Conservation (phyloP, 2,888 invertebrate genomes). For the Melinaea menophilus region DNA sequence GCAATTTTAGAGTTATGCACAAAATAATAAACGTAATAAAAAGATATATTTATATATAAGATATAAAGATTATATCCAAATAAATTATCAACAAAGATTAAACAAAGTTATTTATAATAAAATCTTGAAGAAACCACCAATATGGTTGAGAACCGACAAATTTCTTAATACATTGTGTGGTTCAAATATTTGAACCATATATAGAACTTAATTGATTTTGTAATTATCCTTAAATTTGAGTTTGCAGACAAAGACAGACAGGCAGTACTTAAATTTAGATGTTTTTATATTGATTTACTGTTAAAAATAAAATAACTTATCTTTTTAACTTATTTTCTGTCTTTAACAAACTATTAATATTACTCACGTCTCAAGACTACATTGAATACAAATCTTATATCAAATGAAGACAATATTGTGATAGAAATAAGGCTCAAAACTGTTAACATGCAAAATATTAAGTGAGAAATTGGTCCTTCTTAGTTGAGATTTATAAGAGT, state of each 20-base stretch:
- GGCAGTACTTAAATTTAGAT: too few relatives aligned
- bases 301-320: background rate
- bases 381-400: slow-evolving; percentile 47
- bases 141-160: slow-evolving; percentile 39
- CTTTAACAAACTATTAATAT: slow-evolving; percentile 5
- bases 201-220: slow-evolving; percentile 35
- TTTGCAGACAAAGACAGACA: too few relatives aligned
- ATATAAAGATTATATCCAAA: slow-evolving; percentile 1
- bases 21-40: too few relatives aligned
- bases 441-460: slow-evolving; percentile 45
- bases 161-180: slow-evolving; percentile 38
- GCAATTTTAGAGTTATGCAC: too few relatives aligned
- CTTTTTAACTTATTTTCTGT: background rate
- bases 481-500: slow-evolving; percentile 72
- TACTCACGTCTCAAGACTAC: slow-evolving; percentile 42
- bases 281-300: too few relatives aligned
- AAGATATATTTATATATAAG: too few relatives aligned
- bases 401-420: slow-evolving; percentile 35
- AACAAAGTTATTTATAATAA: background rate
- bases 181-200: slow-evolving; percentile 43
- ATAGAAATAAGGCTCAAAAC: slow-evolving; percentile 45
- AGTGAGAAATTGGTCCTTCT: slow-evolving; percentile 65
- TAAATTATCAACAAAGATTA: slow-evolving; percentile 11
- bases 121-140: slow-evolving; percentile 21
- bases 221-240: slow-evolving; percentile 6